Percentiles rank a stretch among this genome's conserved stretches.
Conservation (phyloP, 1,140 invertebrate species). For the Leptonema lineaticorne region DNA sequence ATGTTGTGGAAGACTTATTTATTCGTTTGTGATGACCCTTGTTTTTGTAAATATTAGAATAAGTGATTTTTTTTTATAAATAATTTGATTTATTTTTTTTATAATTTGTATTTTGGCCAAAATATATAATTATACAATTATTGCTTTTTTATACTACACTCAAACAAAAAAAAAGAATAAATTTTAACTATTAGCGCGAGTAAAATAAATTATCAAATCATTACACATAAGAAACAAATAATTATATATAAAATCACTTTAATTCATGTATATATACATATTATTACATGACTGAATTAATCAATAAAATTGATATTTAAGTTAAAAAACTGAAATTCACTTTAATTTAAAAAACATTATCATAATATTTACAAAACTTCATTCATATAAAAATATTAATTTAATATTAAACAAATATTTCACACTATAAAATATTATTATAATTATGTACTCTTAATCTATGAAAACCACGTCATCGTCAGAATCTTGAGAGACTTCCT, state of each 20-base stretch:
- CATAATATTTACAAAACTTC: too few relatives aligned
- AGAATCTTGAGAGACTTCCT: background rate
- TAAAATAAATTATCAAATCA: background rate
- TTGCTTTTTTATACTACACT: background rate
- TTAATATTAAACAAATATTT: too few relatives aligned
- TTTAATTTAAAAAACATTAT: too few relatives aligned
- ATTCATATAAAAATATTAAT: too few relatives aligned
- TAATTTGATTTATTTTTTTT: constrained; percentile 15
- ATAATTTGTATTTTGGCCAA: constrained; percentile 41
- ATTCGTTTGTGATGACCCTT: constrained; percentile 39
- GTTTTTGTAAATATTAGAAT: constrained; percentile 36
- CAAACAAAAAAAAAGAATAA: background rate
- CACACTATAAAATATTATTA: too few relatives aligned
- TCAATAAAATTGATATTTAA: background rate
- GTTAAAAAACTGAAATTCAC: too few relatives aligned
- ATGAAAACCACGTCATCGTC: background rate
- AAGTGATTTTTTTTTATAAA: constrained; percentile 5
- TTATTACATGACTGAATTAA: background rate
- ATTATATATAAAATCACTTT: background rate
- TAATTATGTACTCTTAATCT: too few relatives aligned
- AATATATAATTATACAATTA: constrained; percentile 34
- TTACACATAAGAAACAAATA: background rate
- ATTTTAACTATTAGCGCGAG: background rate
- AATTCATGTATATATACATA: background rate
- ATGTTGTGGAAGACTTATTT: constrained; percentile 35